Percentiles rank a stretch among this genome's conserved stretches.
phyloP scores from a whole-genome alignment of 1,140 invertebrate genomes.

The Hydropsyche tenuis region DNA sequence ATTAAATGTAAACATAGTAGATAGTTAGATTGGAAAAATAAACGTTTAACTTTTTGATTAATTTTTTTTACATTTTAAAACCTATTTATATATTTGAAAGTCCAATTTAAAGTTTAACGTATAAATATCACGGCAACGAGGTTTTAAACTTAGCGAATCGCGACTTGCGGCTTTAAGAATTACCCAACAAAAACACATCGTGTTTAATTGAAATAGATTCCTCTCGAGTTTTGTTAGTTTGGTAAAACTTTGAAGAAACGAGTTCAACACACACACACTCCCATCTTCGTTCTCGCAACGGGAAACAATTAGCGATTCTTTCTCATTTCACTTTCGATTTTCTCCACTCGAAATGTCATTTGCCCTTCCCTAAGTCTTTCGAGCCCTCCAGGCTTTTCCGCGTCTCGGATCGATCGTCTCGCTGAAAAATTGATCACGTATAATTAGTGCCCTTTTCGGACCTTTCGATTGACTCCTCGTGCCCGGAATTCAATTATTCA shows the following conservation, averaged over 20 bases:
- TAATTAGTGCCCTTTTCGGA: conserved; percentile 13
- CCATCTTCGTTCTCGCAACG: not conserved
- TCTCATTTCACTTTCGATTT: not conserved
- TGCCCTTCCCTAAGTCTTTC: too few species aligned
- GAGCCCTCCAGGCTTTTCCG: not conserved
- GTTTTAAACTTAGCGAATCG: not conserved
- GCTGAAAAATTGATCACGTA: conserved; percentile 25
- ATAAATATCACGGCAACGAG: too few species aligned
- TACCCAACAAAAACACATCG: conserved; percentile 4
- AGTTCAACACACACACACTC: not conserved
- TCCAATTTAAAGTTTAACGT: too few species aligned
- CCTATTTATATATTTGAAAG: too few species aligned
- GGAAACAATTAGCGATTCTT: not conserved
- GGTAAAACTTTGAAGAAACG: not conserved
- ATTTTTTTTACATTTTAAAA: too few species aligned
- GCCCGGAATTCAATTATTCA: conserved; percentile 4
- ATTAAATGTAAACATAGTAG: too few species aligned
- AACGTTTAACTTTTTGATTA: too few species aligned
- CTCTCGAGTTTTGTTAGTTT: not conserved
- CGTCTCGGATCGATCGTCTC: not conserved
- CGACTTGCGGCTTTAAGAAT: not conserved
- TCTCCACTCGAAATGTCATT: too few species aligned
- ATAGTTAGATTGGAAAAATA: too few species aligned
- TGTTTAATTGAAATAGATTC: conserved; percentile 8
- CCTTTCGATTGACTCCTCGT: not conserved